A percentile compares a stretch with the other conserved stretches of the same genome.
Conservation (phyloP, 2,113 vertebrate species). For the Phoenicopterus ruber region DNA sequence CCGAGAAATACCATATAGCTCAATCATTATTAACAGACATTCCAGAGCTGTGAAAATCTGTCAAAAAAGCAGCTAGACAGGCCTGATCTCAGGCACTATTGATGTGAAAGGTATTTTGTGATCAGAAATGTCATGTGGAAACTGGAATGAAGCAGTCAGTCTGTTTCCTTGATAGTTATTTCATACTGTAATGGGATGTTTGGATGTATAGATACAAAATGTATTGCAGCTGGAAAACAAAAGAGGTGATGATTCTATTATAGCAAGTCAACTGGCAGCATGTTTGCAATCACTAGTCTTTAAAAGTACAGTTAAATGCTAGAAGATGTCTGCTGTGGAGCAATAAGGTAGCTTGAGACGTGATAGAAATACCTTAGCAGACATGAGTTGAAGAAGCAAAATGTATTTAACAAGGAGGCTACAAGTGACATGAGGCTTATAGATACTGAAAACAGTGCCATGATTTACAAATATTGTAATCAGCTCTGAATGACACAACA, state of each 20-base stretch:
- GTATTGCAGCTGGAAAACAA: background rate
- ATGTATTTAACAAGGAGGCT: background rate
- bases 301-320: background rate
- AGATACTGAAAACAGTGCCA: background rate
- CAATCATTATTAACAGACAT: background rate
- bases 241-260: background rate
- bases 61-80: background rate
- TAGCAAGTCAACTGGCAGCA: background rate
- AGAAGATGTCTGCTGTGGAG: background rate
- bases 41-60: background rate
- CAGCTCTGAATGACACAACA: background rate
- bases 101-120: background rate
- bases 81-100: background rate
- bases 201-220: background rate
- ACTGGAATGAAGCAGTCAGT: background rate
- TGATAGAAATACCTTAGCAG: background rate
- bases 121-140: background rate
- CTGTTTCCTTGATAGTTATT: background rate
- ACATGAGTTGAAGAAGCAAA: background rate
- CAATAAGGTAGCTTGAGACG: background rate
- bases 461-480: background rate
- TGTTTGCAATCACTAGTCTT: background rate
- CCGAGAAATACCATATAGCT: background rate
- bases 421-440: background rate
- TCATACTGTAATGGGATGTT: background rate